Evolutionary conservation across 2,113 vertebrate genomes (phyloP).

Genomic region (mouse (Mus musculus)): GRCm39 chr4:53510001-53510500

Average conservation of each 20-base stretch:
- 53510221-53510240: background rate
- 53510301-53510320: too few species aligned
- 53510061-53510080: background rate
- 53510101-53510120: background rate
- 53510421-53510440: background rate
- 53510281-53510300: background rate
- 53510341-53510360: background rate
- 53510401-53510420: accelerated
- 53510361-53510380: background rate
- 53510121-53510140: background rate
- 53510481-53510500: background rate
- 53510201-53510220: background rate
- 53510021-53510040: background rate
- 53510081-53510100: background rate
- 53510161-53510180: constrained; percentile 3
- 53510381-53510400: background rate
- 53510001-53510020: background rate
- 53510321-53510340: background rate
- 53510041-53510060: background rate
- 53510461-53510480: background rate
- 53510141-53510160: background rate
- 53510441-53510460: constrained; percentile 6
- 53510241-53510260: background rate
- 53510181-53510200: background rate
- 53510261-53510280: background rate